A percentile compares a stretch with the other conserved stretches of the same genome.
Evolutionary conservation across 2,113 vertebrate species (phyloP).

Genomic region (Eulemur rufifrons): DNA sequence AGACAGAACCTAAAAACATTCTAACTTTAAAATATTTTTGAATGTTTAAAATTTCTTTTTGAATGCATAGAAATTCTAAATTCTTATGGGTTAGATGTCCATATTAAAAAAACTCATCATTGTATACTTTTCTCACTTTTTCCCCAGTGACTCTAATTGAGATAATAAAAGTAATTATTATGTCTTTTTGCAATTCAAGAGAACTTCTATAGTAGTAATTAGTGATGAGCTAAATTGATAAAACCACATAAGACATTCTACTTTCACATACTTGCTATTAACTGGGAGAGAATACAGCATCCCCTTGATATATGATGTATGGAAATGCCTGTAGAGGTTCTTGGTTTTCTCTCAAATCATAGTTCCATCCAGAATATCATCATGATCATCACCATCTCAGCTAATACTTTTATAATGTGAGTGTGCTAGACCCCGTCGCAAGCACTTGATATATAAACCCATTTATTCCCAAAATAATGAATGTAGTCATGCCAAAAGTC

Average conservation of each 20-base stretch:
- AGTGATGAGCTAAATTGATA: background rate
- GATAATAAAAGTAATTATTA: background rate
- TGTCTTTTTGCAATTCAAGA: background rate
- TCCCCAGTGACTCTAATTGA: background rate
- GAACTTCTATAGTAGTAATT: background rate
- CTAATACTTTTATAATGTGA: background rate
- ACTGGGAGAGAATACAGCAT: background rate
- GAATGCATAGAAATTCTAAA: background rate
- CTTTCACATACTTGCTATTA: background rate
- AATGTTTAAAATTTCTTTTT: background rate
- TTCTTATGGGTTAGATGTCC: background rate
- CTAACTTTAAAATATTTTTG: conserved; percentile 10
- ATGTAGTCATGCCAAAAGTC: background rate
- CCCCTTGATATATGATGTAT: background rate
- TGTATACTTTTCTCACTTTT: background rate
- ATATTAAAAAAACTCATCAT: background rate
- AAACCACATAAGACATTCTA: background rate
- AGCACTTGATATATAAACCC: background rate
- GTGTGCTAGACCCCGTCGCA: background rate
- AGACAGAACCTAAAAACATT: background rate
- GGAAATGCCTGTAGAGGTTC: background rate
- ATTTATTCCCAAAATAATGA: background rate
- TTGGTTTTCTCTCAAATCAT: background rate
- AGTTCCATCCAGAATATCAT: background rate
- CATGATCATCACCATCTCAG: background rate